Evolutionary conservation across 2,888 invertebrate genomes (phyloP).

Genomic region (Cephus spinipes): DNA sequence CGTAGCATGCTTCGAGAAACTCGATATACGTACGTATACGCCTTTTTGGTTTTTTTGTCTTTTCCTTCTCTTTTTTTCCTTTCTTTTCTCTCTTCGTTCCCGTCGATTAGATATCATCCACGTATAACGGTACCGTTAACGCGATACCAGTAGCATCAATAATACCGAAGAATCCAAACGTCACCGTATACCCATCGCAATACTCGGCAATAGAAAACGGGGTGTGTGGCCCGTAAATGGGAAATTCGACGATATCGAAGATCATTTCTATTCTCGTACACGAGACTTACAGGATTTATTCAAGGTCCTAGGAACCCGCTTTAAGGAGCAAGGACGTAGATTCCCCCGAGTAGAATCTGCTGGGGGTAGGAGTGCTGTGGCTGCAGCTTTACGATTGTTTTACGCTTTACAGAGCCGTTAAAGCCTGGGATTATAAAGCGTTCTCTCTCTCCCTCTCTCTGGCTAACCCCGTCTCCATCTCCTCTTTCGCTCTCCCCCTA

Average conservation of each 20-base stretch:
- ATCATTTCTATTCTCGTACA: neutral
- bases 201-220: too few relatives aligned
- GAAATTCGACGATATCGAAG: neutral
- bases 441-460: constrained; percentile 4
- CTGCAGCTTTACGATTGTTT: constrained; percentile 25
- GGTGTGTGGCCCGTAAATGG: neutral
- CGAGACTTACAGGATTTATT: neutral
- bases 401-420: constrained; percentile 30
- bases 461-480: constrained; percentile 1
- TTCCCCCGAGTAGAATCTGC: neutral
- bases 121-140: neutral
- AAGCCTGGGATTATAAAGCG: constrained; percentile 20
- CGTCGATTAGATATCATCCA: neutral
- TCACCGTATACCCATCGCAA: too few relatives aligned
- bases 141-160: neutral
- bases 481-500: constrained; percentile 1
- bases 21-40: neutral
- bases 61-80: neutral
- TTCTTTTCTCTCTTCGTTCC: neutral
- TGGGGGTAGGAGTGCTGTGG: neutral
- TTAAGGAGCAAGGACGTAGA: neutral
- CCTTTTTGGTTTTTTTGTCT: neutral
- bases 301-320: neutral
- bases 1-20: neutral
- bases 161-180: neutral